Percentiles rank a stretch among this genome's conserved stretches.
These are phyloP conservation scores for Rhabdomys pumilio DNA, from an alignment of 2,797 vertebrate genomes.

Conservation along the genomic window DNA sequence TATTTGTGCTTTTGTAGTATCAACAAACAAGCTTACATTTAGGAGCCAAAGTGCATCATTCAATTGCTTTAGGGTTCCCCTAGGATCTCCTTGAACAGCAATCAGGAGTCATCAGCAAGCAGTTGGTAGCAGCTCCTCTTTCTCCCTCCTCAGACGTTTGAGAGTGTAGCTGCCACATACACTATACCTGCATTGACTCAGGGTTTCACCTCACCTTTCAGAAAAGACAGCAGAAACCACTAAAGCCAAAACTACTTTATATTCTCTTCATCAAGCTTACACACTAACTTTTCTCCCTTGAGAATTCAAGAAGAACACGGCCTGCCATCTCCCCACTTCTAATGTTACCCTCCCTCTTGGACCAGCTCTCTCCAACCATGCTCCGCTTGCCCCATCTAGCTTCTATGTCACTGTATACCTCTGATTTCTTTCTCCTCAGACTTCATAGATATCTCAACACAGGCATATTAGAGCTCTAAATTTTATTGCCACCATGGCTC, in stretches of 20 bases:
- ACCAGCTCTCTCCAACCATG: background rate
- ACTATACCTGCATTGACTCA: background rate
- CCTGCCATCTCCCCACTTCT: background rate
- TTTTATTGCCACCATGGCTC: background rate
- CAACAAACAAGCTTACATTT: conserved; percentile 9
- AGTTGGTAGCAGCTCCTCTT: background rate
- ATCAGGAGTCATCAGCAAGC: background rate
- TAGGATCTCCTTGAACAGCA: background rate
- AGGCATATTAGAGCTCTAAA: background rate
- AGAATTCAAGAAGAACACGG: background rate
- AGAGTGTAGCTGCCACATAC: background rate
- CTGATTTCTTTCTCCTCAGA: background rate
- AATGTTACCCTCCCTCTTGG: background rate
- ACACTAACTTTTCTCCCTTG: background rate
- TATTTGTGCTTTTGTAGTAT: background rate
- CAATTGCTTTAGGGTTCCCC: background rate
- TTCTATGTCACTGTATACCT: background rate
- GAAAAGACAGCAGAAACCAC: background rate
- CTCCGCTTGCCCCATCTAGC: background rate
- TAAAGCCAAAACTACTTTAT: background rate
- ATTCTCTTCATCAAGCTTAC: background rate
- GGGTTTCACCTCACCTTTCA: background rate
- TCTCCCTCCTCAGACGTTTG: background rate
- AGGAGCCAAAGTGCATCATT: background rate
- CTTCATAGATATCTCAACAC: background rate